Evolutionary conservation across 2,113 vertebrate species (phyloP).

Genomic region (Mirounga angustirostris): DNA sequence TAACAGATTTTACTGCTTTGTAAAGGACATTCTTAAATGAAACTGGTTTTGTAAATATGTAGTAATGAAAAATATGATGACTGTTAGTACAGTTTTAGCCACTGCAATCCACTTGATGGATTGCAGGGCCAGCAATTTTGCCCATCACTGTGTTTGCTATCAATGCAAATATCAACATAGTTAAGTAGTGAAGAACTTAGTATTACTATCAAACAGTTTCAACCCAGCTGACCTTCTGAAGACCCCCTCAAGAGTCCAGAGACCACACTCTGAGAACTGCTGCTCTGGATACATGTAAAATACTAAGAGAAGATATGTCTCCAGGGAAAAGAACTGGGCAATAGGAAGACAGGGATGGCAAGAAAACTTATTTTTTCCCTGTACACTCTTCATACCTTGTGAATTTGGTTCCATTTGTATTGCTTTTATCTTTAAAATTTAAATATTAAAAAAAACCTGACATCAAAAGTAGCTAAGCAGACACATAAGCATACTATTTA

Average conservation of each 20-base stretch:
- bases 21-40: background rate
- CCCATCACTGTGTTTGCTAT: background rate
- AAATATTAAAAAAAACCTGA: slow-evolving; percentile 19
- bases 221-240: slow-evolving; percentile 7
- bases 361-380: background rate
- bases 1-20: slow-evolving; percentile 29
- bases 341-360: background rate
- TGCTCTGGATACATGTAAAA: background rate
- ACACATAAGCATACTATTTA: background rate
- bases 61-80: background rate
- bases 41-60: background rate
- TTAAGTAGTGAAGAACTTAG: background rate
- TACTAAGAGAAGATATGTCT: background rate
- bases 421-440: slow-evolving; percentile 25
- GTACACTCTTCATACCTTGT: background rate
- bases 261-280: background rate
- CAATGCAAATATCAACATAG: slow-evolving; percentile 20
- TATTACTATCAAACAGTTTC: slow-evolving; percentile 50
- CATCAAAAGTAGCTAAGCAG: background rate
- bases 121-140: background rate
- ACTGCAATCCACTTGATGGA: background rate
- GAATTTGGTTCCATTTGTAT: background rate
- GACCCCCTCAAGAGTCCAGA: background rate
- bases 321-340: background rate
- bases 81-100: background rate